These are phyloP conservation scores for Latrodectus elegans DNA, from an alignment of 2,888 invertebrate species.

Conservation along the genomic window DNA sequence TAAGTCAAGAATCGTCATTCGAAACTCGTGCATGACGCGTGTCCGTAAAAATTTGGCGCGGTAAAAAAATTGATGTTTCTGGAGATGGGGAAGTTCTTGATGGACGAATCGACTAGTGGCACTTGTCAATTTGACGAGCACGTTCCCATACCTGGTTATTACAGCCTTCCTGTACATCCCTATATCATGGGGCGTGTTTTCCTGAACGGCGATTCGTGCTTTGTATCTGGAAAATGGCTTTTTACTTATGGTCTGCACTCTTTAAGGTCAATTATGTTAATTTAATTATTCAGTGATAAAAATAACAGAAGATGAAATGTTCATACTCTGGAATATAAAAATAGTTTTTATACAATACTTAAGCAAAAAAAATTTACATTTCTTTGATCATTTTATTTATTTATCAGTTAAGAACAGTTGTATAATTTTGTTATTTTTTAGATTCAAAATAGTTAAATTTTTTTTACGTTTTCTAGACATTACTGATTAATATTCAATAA, in stretches of 20 bases:
- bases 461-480: too few species aligned
- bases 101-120: neutral
- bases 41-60: conserved; percentile 4
- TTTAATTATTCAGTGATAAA: too few species aligned
- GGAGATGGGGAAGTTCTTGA: neutral
- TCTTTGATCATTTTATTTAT: too few species aligned
- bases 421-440: too few species aligned
- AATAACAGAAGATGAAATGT: too few species aligned
- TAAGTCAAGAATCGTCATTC: conserved; percentile 58
- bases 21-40: conserved; percentile 13
- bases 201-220: conserved; percentile 18
- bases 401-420: too few species aligned
- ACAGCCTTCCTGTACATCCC: neutral
- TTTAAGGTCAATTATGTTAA: too few species aligned
- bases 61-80: neutral
- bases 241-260: neutral
- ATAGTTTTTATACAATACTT: too few species aligned
- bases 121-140: conserved; percentile 30
- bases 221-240: neutral
- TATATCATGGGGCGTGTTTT: neutral
- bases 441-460: too few species aligned
- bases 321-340: too few species aligned
- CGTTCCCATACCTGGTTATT: neutral
- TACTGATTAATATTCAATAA: too few species aligned
- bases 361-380: too few species aligned